Evolutionary conservation across 2,888 invertebrate species (phyloP), one percentile per base, ranked within the genome.

Genomic region (Thysanoteuthis rhombus): DNA sequence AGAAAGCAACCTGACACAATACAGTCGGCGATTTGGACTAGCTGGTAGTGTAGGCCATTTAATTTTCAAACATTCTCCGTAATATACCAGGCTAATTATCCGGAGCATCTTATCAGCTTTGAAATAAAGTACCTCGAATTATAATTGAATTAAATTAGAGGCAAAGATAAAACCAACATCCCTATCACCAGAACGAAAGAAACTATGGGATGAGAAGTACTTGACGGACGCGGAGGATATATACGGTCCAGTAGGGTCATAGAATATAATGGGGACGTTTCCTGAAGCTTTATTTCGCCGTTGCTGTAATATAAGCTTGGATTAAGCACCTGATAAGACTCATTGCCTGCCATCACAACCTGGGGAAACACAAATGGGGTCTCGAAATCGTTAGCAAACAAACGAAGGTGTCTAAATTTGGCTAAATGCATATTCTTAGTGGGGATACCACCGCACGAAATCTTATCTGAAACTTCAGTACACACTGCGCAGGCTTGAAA

Each of bases 301-400:
- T 28, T 25, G 28, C 93, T 93, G 6, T 93, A 93, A 93, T 94
- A 95, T 1, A 92, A 94, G 93, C 94, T 94, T n/a, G 92, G 75
- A 1, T 93, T 92, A 0, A 93, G 90, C 4, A 94, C 94, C 25
- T 95, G 93, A 19, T 91, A 93, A 3, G 93, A 93, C 2, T 94
- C 93, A 6, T 93, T 89, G 39, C 94, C 91, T 1, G 94, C 94
- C 12, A 95, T 52, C 19, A 95, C 91, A 19, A 96, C 94, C 93
- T 95, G 95, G 0, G 96, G 96, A 89, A 94, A 95, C 16, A 95
- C 93, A 93, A 94, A 95, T 1, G 93, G 93, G 5, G 95, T 95
- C 39, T 93, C 89, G 93, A 95, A 95, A 19, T 93, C 94, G 12
- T 95, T 95, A 2, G 93, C 32, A 8, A 96, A 94, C 28, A 90